Conservation (phyloP, 1,140 invertebrate genomes). For the Apis florea region DNA sequence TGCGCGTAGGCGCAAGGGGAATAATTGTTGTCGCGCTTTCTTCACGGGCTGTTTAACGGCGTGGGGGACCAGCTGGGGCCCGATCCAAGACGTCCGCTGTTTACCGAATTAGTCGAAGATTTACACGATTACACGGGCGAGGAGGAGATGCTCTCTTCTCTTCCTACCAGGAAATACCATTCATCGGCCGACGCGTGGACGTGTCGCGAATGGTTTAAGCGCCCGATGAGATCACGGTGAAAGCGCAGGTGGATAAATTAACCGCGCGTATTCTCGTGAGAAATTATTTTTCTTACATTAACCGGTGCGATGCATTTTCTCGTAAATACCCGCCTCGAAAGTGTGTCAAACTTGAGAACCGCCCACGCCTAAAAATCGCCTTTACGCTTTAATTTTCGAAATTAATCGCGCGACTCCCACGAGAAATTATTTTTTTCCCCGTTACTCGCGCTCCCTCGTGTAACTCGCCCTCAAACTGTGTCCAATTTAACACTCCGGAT, state of each 20-base stretch:
- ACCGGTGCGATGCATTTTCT: no score
- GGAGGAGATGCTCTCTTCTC: neutral
- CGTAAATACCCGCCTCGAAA: no score
- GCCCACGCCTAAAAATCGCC: no score
- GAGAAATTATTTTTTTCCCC: no score
- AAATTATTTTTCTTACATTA: no score
- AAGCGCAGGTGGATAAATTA: neutral
- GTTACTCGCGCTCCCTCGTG: no score
- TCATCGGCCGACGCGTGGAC: neutral
- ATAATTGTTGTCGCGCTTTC: conserved; percentile 51
- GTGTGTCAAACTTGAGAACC: no score
- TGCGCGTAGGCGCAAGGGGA: conserved; percentile 49
- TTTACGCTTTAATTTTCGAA: no score
- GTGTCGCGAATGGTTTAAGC: conserved; percentile 6
- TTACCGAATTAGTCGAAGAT: conserved; percentile 55
- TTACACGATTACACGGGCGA: neutral
- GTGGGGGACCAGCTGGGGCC: conserved; percentile 12
- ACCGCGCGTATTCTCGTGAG: no score
- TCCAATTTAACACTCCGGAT: no score
- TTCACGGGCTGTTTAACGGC: conserved; percentile 65
- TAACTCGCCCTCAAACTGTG: no score
- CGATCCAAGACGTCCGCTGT: conserved; percentile 55
- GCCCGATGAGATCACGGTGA: neutral
- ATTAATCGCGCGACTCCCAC: no score
- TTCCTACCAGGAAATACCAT: neutral